Evolutionary conservation across 2,797 vertebrate genomes (phyloP).

Genomic region (Microhierax caerulescens): DNA sequence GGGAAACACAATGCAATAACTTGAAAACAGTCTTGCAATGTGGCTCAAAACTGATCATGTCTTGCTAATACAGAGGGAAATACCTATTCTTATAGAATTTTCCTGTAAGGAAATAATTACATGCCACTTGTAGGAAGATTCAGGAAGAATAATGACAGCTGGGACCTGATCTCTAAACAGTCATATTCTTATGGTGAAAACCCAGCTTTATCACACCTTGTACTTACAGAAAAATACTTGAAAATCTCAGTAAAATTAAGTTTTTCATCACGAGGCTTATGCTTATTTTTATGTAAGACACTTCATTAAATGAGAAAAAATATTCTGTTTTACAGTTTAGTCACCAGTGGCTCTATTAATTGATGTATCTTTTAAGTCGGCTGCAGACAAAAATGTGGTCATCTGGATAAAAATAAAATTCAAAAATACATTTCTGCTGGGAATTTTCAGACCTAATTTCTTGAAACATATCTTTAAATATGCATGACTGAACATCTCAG

Average conservation of each 20-base stretch:
- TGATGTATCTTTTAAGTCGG: background rate
- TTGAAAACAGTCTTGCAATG: background rate
- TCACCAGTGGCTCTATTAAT: slow-evolving; percentile 10
- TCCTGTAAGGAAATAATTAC: background rate
- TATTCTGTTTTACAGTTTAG: background rate
- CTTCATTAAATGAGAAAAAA: slow-evolving; percentile 10
- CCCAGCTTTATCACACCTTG: background rate
- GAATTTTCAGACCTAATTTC: slow-evolving; percentile 51
- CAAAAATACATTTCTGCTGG: slow-evolving; percentile 12
- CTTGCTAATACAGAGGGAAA: background rate
- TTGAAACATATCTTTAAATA: slow-evolving; percentile 26
- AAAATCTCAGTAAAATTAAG: background rate
- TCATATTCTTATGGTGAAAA: background rate
- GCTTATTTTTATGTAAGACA: background rate
- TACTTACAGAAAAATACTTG: background rate
- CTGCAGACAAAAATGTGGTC: slow-evolving; percentile 25
- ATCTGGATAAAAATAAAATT: slow-evolving; percentile 14
- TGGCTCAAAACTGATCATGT: background rate
- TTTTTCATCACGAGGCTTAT: background rate
- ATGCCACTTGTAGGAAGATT: background rate
- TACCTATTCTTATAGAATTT: background rate
- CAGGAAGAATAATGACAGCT: background rate
- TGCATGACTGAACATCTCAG: slow-evolving; percentile 2
- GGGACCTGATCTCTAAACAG: background rate
- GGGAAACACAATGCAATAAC: background rate